Evolutionary conservation across 2,888 invertebrate genomes (phyloP), one percentile per base, ranked within the genome.

Genomic region (Drosophila pseudotalamancana): DNA sequence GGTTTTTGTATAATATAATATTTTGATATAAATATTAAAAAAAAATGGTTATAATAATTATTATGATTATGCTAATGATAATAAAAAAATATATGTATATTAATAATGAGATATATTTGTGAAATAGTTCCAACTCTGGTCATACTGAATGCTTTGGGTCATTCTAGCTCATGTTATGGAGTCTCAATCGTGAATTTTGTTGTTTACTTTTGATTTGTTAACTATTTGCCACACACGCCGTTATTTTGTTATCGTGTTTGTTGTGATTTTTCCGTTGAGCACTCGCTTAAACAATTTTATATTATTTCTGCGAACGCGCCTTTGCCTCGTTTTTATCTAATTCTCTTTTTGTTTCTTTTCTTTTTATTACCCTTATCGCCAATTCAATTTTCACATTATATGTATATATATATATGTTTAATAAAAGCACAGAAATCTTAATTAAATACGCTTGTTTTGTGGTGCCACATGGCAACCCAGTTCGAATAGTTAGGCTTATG

Each of bases 371-470:
- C 27, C 57, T 73, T 73, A 73, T 73, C 46, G 21, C 4, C 72
- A 18, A 39, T 45, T 32, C 72, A 27, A 46, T 53, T 62, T 49
- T 32, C 19, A 51, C 39, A 63, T 45, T 40, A 43, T 75, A 54
- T 59, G 51, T 34, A 19, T 62, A 8, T 9, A 31, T 12, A 32
- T 14, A 23, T 14, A 27, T 43, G 23, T 45, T 51, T 19, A 54
- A 49, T 53, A 29, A 49, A 56, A 53, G 59, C 37, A 37, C 46
- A 61, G 18, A 70, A 63, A 71, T 71, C 76, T 78, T 76, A 71
- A 76, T 78, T 78, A 74, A 78, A 63, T 76, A 60, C 62, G 55
- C 55, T 55, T 62, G 56, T 60, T 55, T 53, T 56, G 59, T 50
- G 57, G 51, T 49, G 27, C 37, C 32, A 56, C 18, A 50, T 4